These are phyloP conservation scores for Prolemur simus DNA, from an alignment of 2,113 vertebrate genomes.

Conservation along the genomic window DNA sequence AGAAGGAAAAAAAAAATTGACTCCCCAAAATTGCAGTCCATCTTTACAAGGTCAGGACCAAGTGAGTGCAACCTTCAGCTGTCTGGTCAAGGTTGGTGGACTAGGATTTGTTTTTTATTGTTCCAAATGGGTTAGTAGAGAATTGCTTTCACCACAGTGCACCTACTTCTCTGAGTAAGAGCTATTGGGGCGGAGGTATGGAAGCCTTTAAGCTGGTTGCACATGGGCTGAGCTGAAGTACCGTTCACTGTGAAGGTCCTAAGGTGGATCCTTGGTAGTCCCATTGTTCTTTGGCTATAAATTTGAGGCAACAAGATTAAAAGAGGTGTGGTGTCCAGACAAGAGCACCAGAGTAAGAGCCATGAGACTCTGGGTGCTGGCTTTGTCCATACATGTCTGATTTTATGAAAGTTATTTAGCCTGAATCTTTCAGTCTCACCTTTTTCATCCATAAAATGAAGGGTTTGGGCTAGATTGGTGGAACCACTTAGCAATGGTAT, in stretches of 20 bases:
- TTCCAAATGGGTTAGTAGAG: conserved; percentile 20
- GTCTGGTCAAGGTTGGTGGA: conserved; percentile 30
- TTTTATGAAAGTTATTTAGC: neutral
- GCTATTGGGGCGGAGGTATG: neutral
- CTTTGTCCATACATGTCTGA: neutral
- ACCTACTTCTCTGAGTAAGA: neutral
- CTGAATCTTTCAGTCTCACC: neutral
- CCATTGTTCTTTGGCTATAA: neutral
- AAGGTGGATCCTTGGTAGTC: neutral
- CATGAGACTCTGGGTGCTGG: neutral
- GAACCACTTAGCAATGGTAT: neutral
- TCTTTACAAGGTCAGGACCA: conserved; percentile 61
- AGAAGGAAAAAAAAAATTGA: conserved; percentile 51
- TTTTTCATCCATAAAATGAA: conserved; percentile 4
- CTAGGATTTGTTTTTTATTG: conserved; percentile 49
- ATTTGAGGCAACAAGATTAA: neutral
- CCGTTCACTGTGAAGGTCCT: neutral
- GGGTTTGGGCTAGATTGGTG: neutral
- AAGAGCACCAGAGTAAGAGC: neutral
- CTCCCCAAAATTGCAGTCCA: conserved; percentile 21
- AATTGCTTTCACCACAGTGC: neutral
- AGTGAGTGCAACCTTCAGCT: conserved; percentile 6
- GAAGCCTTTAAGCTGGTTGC: neutral
- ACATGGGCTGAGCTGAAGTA: neutral
- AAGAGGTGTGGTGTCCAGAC: neutral